phyloP scores from a whole-genome alignment of 2,797 vertebrate species.

The Coregonus sp. region DNA sequence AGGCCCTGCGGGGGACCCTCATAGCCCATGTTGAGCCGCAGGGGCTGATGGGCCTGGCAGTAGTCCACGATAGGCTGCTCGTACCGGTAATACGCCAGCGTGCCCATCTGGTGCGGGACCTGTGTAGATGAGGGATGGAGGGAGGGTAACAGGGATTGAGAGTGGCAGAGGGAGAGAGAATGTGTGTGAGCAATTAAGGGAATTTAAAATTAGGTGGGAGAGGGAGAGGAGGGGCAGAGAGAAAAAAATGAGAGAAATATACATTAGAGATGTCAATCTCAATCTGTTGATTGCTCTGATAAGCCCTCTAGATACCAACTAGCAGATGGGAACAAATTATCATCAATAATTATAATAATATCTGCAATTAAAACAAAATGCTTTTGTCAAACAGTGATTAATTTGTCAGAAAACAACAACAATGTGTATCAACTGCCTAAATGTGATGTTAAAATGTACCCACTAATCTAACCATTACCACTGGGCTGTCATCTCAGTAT shows the following conservation, averaged over 20 bases:
- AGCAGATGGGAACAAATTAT: not conserved
- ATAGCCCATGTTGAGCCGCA: constrained; percentile 90
- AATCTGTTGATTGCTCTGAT: not conserved
- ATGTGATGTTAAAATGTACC: constrained; percentile 30
- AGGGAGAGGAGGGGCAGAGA: constrained; percentile 14
- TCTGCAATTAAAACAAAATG: not conserved
- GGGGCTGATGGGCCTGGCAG: constrained; percentile 96
- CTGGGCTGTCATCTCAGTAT: constrained; percentile 49
- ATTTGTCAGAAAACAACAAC: constrained; percentile 31
- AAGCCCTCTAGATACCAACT: not conserved
- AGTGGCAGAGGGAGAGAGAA: not conserved
- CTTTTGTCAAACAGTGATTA: constrained; percentile 23
- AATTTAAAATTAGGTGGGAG: not conserved
- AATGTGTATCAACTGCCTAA: constrained; percentile 15
- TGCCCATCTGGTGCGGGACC: constrained; percentile 94
- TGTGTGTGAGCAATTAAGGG: not conserved
- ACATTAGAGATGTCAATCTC: constrained; percentile 5
- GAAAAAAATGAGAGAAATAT: constrained; percentile 8
- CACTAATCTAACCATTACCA: constrained; percentile 42
- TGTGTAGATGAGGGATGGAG: constrained; percentile 57
- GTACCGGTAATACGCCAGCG: constrained; percentile 92
- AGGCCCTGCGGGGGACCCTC: constrained; percentile 81
- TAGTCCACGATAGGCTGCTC: constrained; percentile 93
- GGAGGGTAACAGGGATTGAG: constrained; percentile 1
- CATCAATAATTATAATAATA: not conserved